These are phyloP conservation scores for Glyphotaelius pellucidus DNA, from an alignment of 2,888 invertebrate species.

Conservation along the genomic window DNA sequence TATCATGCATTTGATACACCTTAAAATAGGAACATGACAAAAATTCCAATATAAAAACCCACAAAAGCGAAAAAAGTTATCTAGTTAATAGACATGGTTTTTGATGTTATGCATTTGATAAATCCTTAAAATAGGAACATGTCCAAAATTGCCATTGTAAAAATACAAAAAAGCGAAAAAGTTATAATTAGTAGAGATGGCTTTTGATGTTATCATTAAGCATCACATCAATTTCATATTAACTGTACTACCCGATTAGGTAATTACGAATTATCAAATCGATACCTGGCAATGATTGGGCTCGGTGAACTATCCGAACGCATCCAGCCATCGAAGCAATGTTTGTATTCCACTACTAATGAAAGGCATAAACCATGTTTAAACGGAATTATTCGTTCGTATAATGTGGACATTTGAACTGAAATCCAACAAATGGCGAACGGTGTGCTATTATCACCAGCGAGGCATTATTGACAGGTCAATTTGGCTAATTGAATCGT, in stretches of 20 bases:
- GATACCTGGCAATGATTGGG: neutral
- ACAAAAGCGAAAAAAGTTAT: no score
- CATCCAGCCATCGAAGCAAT: neutral
- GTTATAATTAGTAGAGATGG: no score
- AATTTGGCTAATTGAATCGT: constrained; percentile 39
- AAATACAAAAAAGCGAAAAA: no score
- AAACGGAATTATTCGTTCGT: constrained; percentile 26
- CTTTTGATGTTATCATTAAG: neutral
- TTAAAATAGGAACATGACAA: no score
- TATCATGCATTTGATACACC: no score
- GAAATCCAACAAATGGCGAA: constrained; percentile 14
- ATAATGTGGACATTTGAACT: constrained; percentile 34
- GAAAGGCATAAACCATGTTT: constrained; percentile 1
- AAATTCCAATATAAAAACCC: no score
- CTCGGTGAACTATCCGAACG: neutral
- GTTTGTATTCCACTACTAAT: constrained; percentile 32
- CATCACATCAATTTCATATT: neutral
- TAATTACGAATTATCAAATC: neutral
- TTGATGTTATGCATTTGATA: no score
- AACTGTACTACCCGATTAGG: neutral
- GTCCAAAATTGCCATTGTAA: no score
- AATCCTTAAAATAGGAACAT: no score
- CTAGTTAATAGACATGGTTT: no score
- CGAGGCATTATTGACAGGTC: constrained; percentile 21
- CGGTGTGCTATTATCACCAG: constrained; percentile 23